Evolutionary conservation across 2,113 vertebrate species (phyloP), one percentile per base, ranked within the genome.

Genomic region (Psilopsiagon aymara): DNA sequence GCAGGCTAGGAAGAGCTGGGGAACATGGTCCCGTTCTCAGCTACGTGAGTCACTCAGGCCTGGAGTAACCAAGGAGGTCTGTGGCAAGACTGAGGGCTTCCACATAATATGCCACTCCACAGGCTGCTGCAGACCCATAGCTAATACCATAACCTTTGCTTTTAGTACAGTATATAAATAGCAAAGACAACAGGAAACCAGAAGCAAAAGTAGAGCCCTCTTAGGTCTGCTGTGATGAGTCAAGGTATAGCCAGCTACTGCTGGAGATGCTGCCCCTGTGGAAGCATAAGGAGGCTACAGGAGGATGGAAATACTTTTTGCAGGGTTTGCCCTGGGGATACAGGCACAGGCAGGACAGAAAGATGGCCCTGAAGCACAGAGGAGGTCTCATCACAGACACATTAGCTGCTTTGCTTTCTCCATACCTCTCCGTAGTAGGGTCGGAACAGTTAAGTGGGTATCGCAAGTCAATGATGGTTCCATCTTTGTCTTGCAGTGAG

Each of bases 371-470:
- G 31, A 71, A 57, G 43, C 23, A 43, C 16, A 63, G 78, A 70
- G n/a, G 33, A 83, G 28, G 28, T 79, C 28, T 46, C 77, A 60
- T 18, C 43, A 37, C 52, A 59, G 74, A 49, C 57, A 73, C 33
- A 47, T 20, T 10, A 53, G 44, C 41, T 76, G 76, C 52, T 49
- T n/a, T 53, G 47, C 47, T 80, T 86, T 66, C 80, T 29, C 60
- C 19, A 8, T 97, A 99, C 99, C 99, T 99, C 96, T 99, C 99
- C 2, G 98, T 98, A 51, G 99, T 99, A 76, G 99, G 99, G 95
- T 99, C 99, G 0, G 99, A 99, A 90, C 98, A 99, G 98, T 99
- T 99, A 19, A 99, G 97, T 0, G 99, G 99, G 93, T 99, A 99
- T 92, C 98, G 98, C 96, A 99, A 98, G 76, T 99, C 98, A 23